phyloP scores from a whole-genome alignment of 2,113 vertebrate genomes.

The Rynchops niger region DNA sequence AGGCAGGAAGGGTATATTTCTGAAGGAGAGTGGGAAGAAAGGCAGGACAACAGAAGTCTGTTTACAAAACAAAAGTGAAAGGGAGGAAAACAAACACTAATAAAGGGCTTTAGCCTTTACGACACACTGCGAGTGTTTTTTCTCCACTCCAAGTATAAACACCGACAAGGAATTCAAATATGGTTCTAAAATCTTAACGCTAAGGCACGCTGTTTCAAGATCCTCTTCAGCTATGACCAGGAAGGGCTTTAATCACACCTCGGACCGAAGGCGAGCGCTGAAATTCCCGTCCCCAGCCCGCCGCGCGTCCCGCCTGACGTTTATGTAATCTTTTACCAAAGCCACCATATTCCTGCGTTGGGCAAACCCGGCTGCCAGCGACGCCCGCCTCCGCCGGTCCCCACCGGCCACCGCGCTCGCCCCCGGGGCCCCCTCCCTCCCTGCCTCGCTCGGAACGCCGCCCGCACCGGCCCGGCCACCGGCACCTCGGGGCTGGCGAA shows the following conservation, averaged over 20 bases:
- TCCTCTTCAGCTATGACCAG: fast-evolving
- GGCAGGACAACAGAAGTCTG: not conserved
- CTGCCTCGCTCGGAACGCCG: not conserved
- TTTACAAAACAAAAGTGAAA: not conserved
- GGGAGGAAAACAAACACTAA: not conserved
- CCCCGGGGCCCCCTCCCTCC: not conserved
- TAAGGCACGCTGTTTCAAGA: no score
- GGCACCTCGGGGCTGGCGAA: not conserved
- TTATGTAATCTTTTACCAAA: not conserved
- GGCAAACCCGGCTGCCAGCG: not conserved
- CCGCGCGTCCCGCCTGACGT: not conserved
- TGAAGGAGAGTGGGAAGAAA: not conserved
- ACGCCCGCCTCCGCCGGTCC: not conserved
- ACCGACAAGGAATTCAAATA: not conserved
- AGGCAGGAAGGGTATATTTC: not conserved
- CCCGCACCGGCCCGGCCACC: not conserved
- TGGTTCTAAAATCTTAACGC: not conserved
- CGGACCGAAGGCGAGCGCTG: not conserved
- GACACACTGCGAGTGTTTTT: not conserved
- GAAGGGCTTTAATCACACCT: not conserved
- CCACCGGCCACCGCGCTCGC: not conserved
- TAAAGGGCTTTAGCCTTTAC: not conserved
- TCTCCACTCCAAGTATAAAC: not conserved
- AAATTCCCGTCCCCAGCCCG: not conserved
- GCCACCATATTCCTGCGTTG: not conserved